These are phyloP conservation scores for Ashinkailepas kermadecensis DNA, from an alignment of 2,888 invertebrate genomes.

Conservation along the genomic window DNA sequence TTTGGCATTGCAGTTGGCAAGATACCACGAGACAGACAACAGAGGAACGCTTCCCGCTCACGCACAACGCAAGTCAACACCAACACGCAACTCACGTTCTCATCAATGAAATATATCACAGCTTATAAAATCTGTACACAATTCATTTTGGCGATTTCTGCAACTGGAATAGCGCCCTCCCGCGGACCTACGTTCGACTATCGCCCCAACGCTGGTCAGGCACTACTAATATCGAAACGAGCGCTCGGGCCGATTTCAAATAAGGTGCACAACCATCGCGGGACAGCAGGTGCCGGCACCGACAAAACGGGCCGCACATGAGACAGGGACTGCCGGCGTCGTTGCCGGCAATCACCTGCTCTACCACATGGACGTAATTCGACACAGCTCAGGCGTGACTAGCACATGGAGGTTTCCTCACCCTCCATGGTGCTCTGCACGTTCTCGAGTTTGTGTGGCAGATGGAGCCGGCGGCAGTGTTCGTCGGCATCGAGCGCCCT, in stretches of 20 bases:
- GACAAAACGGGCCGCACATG: too few species aligned
- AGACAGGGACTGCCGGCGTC: too few species aligned
- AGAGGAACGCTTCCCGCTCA: background rate
- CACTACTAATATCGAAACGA: background rate
- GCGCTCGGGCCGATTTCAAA: too few species aligned
- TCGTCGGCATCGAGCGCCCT: conserved; percentile 33
- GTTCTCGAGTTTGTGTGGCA: conserved; percentile 34
- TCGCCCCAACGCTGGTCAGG: background rate
- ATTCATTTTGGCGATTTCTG: conserved; percentile 18
- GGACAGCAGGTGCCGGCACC: too few species aligned
- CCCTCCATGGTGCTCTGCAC: conserved; percentile 33
- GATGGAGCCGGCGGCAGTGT: conserved; percentile 32
- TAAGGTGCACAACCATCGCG: too few species aligned
- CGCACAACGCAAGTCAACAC: background rate
- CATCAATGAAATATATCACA: conserved; percentile 15
- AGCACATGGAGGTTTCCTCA: conserved; percentile 34
- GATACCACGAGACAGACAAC: conserved; percentile 12
- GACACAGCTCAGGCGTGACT: background rate
- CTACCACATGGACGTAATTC: too few species aligned
- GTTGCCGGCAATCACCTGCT: too few species aligned
- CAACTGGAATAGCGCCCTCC: background rate
- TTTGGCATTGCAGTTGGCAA: conserved; percentile 21
- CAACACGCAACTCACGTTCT: background rate
- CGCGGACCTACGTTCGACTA: background rate
- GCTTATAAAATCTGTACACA: conserved; percentile 19